Conservation (phyloP, 2,888 invertebrate species). For the Bombylius major region DNA sequence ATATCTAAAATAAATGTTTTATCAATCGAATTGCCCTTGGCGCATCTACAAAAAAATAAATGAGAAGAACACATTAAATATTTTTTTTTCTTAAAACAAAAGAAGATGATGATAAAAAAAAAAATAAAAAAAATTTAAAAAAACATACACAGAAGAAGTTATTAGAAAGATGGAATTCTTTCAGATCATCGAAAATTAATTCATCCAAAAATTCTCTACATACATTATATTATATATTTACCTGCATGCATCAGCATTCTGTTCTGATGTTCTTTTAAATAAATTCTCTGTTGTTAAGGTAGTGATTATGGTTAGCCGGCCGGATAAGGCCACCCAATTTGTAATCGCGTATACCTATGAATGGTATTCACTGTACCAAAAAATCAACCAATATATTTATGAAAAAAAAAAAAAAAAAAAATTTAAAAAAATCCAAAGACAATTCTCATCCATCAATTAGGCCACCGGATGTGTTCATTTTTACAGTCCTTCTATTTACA, state of each 20-base stretch:
- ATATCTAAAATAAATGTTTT: background rate
- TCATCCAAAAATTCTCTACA: background rate
- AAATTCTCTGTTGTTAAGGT: too few relatives aligned
- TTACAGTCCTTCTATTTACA: conserved; percentile 7
- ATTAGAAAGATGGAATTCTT: background rate
- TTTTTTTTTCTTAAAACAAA: background rate
- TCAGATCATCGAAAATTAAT: background rate
- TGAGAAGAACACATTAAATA: too few relatives aligned
- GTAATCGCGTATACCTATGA: background rate
- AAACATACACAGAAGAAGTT: background rate
- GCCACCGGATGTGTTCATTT: conserved; percentile 10
- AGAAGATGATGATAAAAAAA: background rate
- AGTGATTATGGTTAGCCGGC: background rate
- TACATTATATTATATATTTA: too few relatives aligned
- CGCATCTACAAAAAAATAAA: background rate
- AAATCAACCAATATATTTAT: too few relatives aligned
- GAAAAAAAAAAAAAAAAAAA: background rate
- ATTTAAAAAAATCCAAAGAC: background rate
- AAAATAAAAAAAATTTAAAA: background rate
- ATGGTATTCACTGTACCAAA: too few relatives aligned
- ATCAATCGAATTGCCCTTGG: background rate
- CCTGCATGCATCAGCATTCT: too few relatives aligned
- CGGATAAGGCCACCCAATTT: background rate
- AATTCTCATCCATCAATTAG: conserved; percentile 8
- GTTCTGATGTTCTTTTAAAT: too few relatives aligned